phyloP scores from a whole-genome alignment of 2,113 vertebrate genomes.

The Hydropotes inermis region DNA sequence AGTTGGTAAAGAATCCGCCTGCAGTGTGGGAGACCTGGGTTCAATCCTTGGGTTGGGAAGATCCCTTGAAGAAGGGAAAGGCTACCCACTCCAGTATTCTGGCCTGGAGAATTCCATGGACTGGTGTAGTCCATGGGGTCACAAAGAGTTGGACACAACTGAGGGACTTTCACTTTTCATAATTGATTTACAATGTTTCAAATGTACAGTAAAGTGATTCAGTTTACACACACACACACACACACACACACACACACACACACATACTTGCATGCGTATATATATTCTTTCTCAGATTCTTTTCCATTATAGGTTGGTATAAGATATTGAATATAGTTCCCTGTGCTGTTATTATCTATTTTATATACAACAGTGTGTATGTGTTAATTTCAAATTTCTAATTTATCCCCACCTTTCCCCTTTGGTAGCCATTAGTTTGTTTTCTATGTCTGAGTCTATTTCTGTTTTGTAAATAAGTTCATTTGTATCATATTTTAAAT shows the following conservation, averaged over 20 bases:
- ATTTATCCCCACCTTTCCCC: neutral
- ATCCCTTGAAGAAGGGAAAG: neutral
- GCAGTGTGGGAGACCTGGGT: neutral
- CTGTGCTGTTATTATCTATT: neutral
- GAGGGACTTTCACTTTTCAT: neutral
- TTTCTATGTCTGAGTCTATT: neutral
- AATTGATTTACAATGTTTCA: neutral
- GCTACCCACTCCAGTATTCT: neutral
- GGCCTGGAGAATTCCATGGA: neutral
- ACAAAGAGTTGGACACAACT: neutral
- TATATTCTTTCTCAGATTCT: neutral
- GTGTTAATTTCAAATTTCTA: neutral
- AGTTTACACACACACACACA: neutral
- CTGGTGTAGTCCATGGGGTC: neutral
- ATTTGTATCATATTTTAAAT: neutral
- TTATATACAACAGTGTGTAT: neutral
- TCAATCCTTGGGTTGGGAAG: neutral
- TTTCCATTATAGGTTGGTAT: neutral
- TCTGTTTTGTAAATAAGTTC: neutral
- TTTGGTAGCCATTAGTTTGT: neutral
- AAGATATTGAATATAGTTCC: neutral
- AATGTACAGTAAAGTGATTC: neutral
- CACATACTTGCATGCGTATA: too few relatives aligned
- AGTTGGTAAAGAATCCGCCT: neutral
- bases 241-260: neutral